A percentile compares a stretch with the other conserved stretches of the same genome.
Evolutionary conservation across 2,888 invertebrate species (phyloP).

Genomic region (Diarsia rubi): DNA sequence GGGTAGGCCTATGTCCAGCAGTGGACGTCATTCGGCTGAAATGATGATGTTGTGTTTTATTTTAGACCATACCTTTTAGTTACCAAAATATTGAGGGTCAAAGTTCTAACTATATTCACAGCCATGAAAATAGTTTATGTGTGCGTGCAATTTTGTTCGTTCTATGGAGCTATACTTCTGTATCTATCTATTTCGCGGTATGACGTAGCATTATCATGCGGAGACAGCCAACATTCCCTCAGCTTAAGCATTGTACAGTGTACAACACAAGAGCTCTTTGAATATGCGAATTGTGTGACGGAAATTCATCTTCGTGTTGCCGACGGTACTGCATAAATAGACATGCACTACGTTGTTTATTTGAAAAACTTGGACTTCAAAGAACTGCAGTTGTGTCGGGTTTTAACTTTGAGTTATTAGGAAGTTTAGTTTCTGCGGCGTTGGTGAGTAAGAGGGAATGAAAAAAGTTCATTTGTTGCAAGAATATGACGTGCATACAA

Average conservation of each 20-base stretch:
- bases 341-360: slow-evolving; percentile 25
- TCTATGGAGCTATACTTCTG: slow-evolving; percentile 2
- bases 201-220: slow-evolving; percentile 57
- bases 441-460: background rate
- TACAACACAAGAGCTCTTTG: slow-evolving; percentile 53
- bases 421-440: background rate
- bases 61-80: no score
- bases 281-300: slow-evolving; percentile 57
- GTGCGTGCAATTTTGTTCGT: background rate
- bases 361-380: slow-evolving; percentile 7
- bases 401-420: slow-evolving; percentile 15
- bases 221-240: slow-evolving; percentile 47
- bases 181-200: background rate
- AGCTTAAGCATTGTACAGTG: slow-evolving; percentile 54
- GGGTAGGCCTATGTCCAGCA: no score
- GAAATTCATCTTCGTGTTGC: slow-evolving; percentile 53
- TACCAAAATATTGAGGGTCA: no score
- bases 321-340: slow-evolving; percentile 34
- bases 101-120: no score
- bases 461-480: no score
- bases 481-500: no score
- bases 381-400: background rate
- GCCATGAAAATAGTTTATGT: background rate
- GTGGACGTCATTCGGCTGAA: no score
- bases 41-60: no score